Conservation (phyloP, 2,888 invertebrate species). For the Himalopsyche anomala region DNA sequence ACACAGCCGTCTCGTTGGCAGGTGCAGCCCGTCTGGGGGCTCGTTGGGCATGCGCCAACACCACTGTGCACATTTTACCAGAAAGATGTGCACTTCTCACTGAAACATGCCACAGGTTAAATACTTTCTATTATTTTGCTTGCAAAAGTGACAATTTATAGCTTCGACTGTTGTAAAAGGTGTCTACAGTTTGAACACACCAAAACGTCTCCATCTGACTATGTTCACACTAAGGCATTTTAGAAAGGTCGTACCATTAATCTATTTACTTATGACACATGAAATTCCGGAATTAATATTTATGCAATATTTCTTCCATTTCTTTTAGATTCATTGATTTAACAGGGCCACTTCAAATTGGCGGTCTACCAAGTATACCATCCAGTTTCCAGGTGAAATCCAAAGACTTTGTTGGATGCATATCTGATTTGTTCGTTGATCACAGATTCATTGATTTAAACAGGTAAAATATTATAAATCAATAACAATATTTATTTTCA, state of each 20-base stretch:
- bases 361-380: constrained; percentile 91
- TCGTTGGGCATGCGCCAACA: constrained; percentile 89
- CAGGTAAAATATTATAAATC: constrained; percentile 71
- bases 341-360: constrained; percentile 94
- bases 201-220: too few species aligned
- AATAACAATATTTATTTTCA: not conserved
- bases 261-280: too few species aligned
- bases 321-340: constrained; percentile 88
- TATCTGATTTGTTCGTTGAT: constrained; percentile 91
- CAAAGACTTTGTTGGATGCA: constrained; percentile 92
- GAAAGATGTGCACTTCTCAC: constrained; percentile 84
- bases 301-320: not conserved
- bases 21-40: constrained; percentile 83
- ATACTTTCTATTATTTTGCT: not conserved
- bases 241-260: too few species aligned
- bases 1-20: constrained; percentile 87
- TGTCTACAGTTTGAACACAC: too few species aligned
- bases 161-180: constrained; percentile 66
- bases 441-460: constrained; percentile 92
- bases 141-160: not conserved
- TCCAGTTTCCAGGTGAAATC: constrained; percentile 87
- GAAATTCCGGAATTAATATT: not conserved
- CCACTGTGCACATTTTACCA: constrained; percentile 84
- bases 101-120: constrained; percentile 84
- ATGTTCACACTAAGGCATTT: too few species aligned